A percentile compares a stretch with the other conserved stretches of the same genome.
phyloP scores from a whole-genome alignment of 2,113 vertebrate genomes.

The Uria aalge region DNA sequence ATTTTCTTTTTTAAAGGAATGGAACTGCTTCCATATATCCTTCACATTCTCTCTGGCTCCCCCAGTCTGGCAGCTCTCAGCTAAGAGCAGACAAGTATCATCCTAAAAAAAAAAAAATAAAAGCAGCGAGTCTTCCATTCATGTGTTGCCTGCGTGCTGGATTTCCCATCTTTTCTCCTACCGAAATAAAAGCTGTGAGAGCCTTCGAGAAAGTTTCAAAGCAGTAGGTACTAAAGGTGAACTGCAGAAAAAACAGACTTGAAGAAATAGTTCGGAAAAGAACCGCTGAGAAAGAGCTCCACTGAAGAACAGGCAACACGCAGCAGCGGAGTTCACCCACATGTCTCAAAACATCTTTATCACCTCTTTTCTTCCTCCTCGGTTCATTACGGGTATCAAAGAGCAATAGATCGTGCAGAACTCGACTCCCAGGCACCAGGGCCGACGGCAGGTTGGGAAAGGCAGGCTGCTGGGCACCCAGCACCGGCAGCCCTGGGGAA shows the following conservation, averaged over 20 bases:
- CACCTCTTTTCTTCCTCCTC: not conserved
- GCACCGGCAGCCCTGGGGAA: not conserved
- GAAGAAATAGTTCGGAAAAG: not conserved
- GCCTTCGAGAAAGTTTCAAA: not conserved
- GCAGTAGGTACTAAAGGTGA: not conserved
- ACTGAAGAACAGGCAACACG: not conserved
- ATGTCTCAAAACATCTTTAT: not conserved
- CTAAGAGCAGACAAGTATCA: not conserved
- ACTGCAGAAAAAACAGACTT: not conserved
- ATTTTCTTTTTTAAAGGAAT: conserved; percentile 18
- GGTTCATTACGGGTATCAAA: not conserved
- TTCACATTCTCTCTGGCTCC: not conserved
- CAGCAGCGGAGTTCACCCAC: not conserved
- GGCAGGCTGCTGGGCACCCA: not conserved
- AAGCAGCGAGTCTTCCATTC: not conserved
- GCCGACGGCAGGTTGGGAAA: not conserved
- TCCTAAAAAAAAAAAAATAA: not conserved
- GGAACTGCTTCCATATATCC: not conserved
- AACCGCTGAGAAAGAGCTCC: not conserved
- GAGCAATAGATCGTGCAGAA: not conserved
- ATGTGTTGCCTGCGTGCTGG: not conserved
- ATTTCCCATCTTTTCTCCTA: conserved; percentile 1
- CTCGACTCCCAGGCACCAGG: not conserved
- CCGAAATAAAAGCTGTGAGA: not conserved
- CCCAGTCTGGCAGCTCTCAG: not conserved